A percentile compares a stretch with the other conserved stretches of the same genome.
phyloP scores from a whole-genome alignment of 2,113 vertebrate genomes.

The Rhea americana region DNA sequence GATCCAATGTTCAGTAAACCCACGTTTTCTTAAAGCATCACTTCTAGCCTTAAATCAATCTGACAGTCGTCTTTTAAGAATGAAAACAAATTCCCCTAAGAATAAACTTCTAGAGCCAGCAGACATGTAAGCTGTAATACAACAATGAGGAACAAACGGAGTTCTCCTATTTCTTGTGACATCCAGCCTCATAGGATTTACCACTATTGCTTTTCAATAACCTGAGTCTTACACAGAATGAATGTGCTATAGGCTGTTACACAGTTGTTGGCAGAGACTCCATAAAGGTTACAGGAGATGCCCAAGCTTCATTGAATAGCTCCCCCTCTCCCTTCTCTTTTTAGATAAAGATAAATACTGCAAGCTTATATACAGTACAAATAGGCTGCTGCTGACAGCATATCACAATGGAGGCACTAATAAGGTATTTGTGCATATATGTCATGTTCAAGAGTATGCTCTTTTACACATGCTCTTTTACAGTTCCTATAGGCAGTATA shows the following conservation, averaged over 20 bases:
- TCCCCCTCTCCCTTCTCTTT: not conserved
- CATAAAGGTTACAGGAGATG: slow-evolving; percentile 12
- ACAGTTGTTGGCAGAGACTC: not conserved
- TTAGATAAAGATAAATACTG: slow-evolving; percentile 19
- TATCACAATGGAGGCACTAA: not conserved
- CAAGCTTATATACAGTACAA: not conserved
- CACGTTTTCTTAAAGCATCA: slow-evolving; percentile 34
- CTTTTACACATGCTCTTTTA: slow-evolving; percentile 5
- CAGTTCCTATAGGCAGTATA: slow-evolving; percentile 10
- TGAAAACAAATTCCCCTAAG: slow-evolving; percentile 49
- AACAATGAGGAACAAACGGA: slow-evolving; percentile 38
- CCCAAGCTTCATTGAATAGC: not conserved
- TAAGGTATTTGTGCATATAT: slow-evolving; percentile 25
- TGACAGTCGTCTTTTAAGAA: slow-evolving; percentile 48
- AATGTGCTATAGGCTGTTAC: not conserved
- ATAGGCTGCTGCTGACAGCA: not conserved
- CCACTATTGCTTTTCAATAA: not conserved
- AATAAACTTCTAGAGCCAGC: slow-evolving; percentile 11
- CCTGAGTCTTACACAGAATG: not conserved
- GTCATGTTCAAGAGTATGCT: slow-evolving; percentile 20
- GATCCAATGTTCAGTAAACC: slow-evolving; percentile 38
- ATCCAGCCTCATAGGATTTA: slow-evolving; percentile 35
- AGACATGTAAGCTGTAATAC: slow-evolving; percentile 12
- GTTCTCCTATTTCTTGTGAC: slow-evolving; percentile 28
- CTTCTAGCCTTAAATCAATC: slow-evolving; percentile 51